Percentiles rank a stretch among this genome's conserved stretches.
phyloP scores from a whole-genome alignment of 2,888 invertebrate genomes.

The Melieria picta region DNA sequence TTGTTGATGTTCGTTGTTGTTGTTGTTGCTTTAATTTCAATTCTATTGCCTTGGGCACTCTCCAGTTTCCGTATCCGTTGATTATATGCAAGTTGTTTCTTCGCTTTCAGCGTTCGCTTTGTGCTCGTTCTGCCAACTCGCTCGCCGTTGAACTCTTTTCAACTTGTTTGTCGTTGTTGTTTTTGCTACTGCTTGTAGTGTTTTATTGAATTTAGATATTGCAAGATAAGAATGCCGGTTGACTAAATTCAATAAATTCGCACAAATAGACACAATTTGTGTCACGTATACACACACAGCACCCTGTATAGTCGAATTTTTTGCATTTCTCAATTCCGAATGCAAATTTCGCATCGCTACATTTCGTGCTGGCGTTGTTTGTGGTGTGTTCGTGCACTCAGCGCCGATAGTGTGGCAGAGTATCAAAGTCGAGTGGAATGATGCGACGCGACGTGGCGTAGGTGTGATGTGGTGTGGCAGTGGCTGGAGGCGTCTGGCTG shows the following conservation, averaged over 20 bases:
- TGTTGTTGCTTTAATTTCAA: conserved; percentile 17
- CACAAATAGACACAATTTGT: not conserved
- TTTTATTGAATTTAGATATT: too few species aligned
- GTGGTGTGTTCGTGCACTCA: not conserved
- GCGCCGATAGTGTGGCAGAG: not conserved
- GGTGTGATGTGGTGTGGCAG: not conserved
- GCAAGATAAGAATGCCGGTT: too few species aligned
- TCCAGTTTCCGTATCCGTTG: conserved; percentile 25
- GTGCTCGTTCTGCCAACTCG: too few species aligned
- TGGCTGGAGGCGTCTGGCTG: not conserved
- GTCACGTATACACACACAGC: not conserved
- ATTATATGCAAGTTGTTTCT: not conserved
- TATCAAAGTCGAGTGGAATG: not conserved
- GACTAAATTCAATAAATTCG: not conserved
- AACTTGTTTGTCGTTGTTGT: too few species aligned
- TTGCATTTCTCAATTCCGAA: not conserved
- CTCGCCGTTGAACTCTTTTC: too few species aligned
- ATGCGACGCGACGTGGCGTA: not conserved
- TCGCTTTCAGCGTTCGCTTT: not conserved
- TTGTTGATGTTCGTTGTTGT: not conserved
- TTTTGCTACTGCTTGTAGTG: too few species aligned
- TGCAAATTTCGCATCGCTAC: not conserved
- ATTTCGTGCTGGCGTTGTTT: not conserved
- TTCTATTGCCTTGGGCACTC: conserved; percentile 20
- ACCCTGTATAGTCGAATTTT: not conserved